phyloP scores from a whole-genome alignment of 2,113 vertebrate genomes.

The Thalassarche chlororhynchos region DNA sequence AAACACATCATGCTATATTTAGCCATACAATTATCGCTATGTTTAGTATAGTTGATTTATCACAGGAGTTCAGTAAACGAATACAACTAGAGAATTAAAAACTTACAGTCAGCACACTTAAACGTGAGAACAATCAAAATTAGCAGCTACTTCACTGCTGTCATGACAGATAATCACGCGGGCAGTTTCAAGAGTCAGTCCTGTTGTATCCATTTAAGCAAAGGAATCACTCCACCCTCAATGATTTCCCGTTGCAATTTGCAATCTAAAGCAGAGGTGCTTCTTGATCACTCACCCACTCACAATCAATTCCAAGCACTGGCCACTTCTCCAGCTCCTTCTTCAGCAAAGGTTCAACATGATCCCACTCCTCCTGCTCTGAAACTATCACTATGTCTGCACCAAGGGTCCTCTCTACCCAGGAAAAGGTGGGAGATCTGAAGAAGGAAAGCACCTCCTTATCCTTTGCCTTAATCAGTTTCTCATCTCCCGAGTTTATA shows the following conservation, averaged over 20 bases:
- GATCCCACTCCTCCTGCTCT: slow-evolving; percentile 84
- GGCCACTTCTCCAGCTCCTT: slow-evolving; percentile 83
- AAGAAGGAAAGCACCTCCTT: slow-evolving; percentile 18
- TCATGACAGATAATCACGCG: background rate
- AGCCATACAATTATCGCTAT: background rate
- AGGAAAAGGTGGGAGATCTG: slow-evolving; percentile 32
- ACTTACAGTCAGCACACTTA: background rate
- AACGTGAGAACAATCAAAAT: background rate
- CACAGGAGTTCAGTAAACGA: background rate
- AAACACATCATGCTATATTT: background rate
- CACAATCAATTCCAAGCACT: slow-evolving; percentile 95
- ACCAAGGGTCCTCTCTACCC: slow-evolving; percentile 74
- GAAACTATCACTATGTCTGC: slow-evolving; percentile 84
- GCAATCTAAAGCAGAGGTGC: background rate
- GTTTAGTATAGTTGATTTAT: background rate
- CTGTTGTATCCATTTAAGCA: background rate
- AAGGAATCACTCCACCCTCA: background rate
- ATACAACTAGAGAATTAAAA: background rate
- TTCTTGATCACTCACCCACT: slow-evolving; percentile 89
- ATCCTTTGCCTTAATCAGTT: slow-evolving; percentile 24
- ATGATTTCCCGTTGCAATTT: background rate
- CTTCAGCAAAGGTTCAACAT: slow-evolving; percentile 81
- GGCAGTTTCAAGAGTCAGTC: background rate
- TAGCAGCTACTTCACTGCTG: background rate
- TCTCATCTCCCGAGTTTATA: slow-evolving; percentile 29